Base-by-base conservation (phyloP, 2,888 invertebrate genomes). In the Lutraria lutraria region DNA sequence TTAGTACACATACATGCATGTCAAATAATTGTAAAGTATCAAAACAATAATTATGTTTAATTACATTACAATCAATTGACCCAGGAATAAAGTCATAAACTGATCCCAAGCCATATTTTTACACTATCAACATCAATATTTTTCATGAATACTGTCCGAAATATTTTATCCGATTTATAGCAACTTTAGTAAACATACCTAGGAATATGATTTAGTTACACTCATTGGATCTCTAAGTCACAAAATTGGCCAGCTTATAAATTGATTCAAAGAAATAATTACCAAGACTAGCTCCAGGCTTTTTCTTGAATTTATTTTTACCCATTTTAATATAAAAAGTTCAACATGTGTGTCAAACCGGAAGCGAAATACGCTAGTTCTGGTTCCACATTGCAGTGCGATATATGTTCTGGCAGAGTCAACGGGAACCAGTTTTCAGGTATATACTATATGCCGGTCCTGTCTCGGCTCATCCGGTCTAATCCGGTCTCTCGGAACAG, bases 251-350 rank as follows among this genome's bases (percentile, higher is more conserved):
- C 25, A 6, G 25, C n/a, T 68, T 12, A 68, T 76, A 76, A 13
- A 76, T 34, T 10, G 0, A 4, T 15, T 3, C 31, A 31, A 76
- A 68, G 25, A 53, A 72, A 72, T 25, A 79, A 54, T 60, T 91
- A 94, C 94, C 94, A 82, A 93, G 90, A n/a, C 89, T 87, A 80
- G 89, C 88, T 25, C 92, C 93, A 54, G 91, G 86, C 76, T 93
- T 93, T 83, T 92, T 92, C 86, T 94, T 94, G 81, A 93, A 94
- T 82, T 93, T 93, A 34, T 93, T 93, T 88, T 94, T 94, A 21
- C 93, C 93, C 94, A 94, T 94, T 34, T 85, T 89, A 79, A 15
- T 52, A 10, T 13, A 34, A 52, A 81, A 15, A 0, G n/a, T 19
- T 6, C 12, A 56, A 81, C 83, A 81, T 89, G 89, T 83, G 83